These are phyloP conservation scores for Eulemur rufifrons DNA, from an alignment of 2,113 vertebrate genomes.

Conservation along the genomic window DNA sequence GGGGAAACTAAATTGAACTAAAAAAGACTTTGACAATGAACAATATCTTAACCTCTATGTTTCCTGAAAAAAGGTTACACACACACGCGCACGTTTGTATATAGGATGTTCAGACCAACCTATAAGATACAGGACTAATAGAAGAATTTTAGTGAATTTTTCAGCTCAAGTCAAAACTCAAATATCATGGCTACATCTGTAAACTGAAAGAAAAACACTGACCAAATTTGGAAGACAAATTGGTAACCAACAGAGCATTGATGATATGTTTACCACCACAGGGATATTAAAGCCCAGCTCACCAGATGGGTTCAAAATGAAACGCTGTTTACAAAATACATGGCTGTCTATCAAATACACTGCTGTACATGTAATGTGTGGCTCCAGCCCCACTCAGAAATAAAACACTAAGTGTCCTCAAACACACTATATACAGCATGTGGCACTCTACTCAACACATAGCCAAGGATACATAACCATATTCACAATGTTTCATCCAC, in stretches of 20 bases:
- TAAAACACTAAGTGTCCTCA: background rate
- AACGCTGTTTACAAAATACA: background rate
- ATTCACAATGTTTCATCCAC: background rate
- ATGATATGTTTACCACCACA: background rate
- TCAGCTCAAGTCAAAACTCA: background rate
- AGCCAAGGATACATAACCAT: too few relatives aligned
- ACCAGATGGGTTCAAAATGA: background rate
- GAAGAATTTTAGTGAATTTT: background rate
- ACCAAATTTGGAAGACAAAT: background rate
- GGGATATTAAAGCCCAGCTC: background rate
- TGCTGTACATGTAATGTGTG: background rate
- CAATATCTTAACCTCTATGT: background rate
- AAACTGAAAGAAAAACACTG: background rate
- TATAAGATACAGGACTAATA: background rate
- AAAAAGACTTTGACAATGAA: background rate
- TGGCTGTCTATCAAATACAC: background rate
- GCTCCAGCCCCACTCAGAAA: too few relatives aligned
- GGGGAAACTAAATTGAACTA: background rate
- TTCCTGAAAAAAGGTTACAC: background rate
- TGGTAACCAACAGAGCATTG: background rate
- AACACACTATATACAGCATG: background rate
- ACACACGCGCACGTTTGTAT: background rate
- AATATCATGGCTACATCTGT: background rate
- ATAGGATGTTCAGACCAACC: background rate
- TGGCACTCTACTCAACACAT: background rate